phyloP scores from a whole-genome alignment of 2,888 invertebrate genomes.

The Choristoneura rosaceana region DNA sequence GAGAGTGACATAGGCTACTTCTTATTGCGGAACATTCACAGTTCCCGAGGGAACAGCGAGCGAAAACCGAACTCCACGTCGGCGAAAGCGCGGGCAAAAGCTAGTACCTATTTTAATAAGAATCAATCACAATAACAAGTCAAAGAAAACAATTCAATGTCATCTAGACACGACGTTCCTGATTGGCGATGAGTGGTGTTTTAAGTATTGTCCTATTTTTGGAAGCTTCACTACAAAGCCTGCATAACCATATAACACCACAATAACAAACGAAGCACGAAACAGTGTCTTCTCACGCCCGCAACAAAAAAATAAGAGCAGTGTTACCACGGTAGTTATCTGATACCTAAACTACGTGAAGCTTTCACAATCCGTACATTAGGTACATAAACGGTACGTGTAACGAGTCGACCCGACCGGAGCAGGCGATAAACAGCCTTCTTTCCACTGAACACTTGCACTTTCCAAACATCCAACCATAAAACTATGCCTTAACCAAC shows the following conservation, averaged over 20 bases:
- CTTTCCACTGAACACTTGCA: conserved; percentile 52
- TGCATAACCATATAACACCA: not conserved
- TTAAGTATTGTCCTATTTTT: not conserved
- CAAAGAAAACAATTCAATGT: no score
- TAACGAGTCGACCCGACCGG: conserved; percentile 47
- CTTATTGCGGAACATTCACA: no score
- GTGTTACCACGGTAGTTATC: conserved; percentile 30
- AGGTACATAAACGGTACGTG: conserved; percentile 46
- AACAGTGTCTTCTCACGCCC: conserved; percentile 1
- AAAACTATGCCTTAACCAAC: conserved; percentile 44
- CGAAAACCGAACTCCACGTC: no score
- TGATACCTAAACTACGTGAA: conserved; percentile 50
- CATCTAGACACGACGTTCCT: no score
- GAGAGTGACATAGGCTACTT: no score
- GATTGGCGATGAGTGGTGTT: no score
- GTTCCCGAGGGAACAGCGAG: no score
- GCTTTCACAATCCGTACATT: conserved; percentile 49
- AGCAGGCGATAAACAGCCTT: conserved; percentile 53
- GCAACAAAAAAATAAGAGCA: conserved; percentile 22
- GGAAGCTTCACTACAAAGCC: not conserved
- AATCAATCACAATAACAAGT: no score
- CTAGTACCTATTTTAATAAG: no score
- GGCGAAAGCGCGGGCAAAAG: no score
- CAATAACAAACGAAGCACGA: not conserved
- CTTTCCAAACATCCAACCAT: conserved; percentile 53